Base-by-base conservation (phyloP, 2,888 invertebrate genomes). In the Helicoverpa assulta region DNA sequence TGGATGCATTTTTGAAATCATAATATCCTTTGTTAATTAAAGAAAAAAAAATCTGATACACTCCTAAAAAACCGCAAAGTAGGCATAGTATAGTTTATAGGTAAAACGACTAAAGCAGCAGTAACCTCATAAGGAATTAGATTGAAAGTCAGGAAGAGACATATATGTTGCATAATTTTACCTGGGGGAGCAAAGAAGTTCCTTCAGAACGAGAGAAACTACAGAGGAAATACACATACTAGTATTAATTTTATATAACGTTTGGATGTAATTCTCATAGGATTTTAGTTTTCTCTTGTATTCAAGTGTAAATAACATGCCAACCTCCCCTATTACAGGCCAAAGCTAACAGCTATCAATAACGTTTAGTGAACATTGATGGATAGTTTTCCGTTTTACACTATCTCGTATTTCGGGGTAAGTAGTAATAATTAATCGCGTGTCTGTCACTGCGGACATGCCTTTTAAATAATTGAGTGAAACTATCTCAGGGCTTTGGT, bases 341-440 rank as follows among this genome's bases (percentile, higher is more conserved):
- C 7, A 50, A 57, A 29, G 73, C 52, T 57, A 64, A 58, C 64
- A 78, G 64, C 75, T 65, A 80, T 80, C 80, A 80, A 70, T 77
- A 65, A 55, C 57, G 69, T 62, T 61, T 18, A 67, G 57, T 56
- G 19, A 14, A 52, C 71, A 57, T 60, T 77, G 80, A 80, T 77
- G 76, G 63, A 77, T 80, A 77, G 80, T 70, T 75, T 75, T 70
- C 76, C 54, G 54, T 58, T 66, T 50, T 56, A 67, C 79, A 59
- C 59, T 66, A 47, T 66, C 66, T 79, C 21, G 65, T 80, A 65
- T 77, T 76, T 66, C 66, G 33, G 80, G 66, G 51, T 63, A 80
- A 80, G 59, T 70, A 75, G 64, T 40, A 64, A 77, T 80, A 77
- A 77, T 77, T 80, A 70, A 77, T 77, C 47, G 70, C 65, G 26